phyloP scores from a whole-genome alignment of 2,797 vertebrate species.

The Chaetodon trifasciatus region DNA sequence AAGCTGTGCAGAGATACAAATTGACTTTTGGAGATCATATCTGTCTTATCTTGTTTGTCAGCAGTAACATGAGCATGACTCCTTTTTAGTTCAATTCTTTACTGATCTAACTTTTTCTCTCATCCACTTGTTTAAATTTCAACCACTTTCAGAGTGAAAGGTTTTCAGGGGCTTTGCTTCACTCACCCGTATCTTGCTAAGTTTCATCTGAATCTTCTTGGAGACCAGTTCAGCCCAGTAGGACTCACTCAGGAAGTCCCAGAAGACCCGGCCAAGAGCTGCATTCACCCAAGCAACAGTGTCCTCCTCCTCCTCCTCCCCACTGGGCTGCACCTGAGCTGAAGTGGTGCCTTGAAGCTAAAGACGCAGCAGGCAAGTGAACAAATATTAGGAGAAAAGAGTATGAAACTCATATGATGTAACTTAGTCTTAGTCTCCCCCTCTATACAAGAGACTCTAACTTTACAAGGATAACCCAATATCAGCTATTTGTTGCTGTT shows the following conservation, averaged over 20 bases:
- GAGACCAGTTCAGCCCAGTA: conserved; percentile 95
- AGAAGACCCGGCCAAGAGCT: conserved; percentile 91
- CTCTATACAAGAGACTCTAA: not conserved
- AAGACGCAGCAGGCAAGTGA: not conserved
- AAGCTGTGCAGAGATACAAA: conserved; percentile 2
- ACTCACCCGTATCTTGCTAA: conserved; percentile 97
- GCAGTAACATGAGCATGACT: not conserved
- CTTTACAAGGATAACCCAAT: not conserved
- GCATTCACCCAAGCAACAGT: conserved; percentile 95
- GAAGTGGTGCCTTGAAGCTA: conserved; percentile 84
- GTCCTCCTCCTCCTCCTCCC: conserved; percentile 85
- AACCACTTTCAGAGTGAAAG: not conserved
- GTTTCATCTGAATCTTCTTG: conserved; percentile 99
- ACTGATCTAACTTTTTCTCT: not conserved
- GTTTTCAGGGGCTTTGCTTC: not conserved
- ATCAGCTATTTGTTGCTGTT: not conserved
- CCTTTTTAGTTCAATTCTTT: not conserved
- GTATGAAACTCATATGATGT: not conserved
- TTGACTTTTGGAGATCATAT: conserved; percentile 20
- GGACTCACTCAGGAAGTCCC: conserved; percentile 97
- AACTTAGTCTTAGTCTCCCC: not conserved
- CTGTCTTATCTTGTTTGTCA: not conserved
- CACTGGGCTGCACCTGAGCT: conserved; percentile 49
- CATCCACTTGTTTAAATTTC: not conserved
- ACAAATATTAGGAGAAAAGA: not conserved